These are phyloP conservation scores for Coecobrya sp. DNA, from an alignment of 2,888 invertebrate genomes.

Conservation along the genomic window DNA sequence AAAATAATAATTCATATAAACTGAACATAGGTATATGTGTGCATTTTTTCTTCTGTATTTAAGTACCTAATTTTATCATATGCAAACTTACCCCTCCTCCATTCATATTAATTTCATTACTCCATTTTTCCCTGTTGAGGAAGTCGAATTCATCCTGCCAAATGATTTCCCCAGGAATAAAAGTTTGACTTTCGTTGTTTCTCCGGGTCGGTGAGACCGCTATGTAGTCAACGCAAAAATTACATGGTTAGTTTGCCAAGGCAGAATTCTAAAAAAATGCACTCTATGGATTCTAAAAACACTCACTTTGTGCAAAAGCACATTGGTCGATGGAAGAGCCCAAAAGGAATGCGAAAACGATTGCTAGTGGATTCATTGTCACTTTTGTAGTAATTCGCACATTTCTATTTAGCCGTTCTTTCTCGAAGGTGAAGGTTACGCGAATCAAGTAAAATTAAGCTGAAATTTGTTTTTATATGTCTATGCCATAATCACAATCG, in stretches of 20 bases:
- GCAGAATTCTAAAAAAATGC: no score
- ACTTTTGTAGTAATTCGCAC: not conserved
- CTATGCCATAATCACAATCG: not conserved
- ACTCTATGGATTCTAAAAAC: no score
- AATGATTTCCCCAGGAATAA: constrained; percentile 83
- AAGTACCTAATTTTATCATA: not conserved
- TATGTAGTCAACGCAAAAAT: not conserved
- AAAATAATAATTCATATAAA: no score
- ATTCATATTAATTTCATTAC: constrained; percentile 83
- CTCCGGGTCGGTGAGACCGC: constrained; percentile 73
- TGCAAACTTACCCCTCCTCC: constrained; percentile 76
- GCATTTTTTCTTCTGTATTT: not conserved
- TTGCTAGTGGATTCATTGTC: constrained; percentile 35
- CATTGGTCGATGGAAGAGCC: not conserved
- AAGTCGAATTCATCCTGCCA: constrained; percentile 83
- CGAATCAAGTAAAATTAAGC: not conserved
- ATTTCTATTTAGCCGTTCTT: not conserved
- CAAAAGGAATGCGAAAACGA: constrained; percentile 40
- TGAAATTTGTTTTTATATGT: not conserved
- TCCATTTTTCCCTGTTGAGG: constrained; percentile 78
- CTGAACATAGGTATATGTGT: no score
- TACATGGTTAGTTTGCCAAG: not conserved
- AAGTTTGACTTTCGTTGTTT: constrained; percentile 67
- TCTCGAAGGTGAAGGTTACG: not conserved
- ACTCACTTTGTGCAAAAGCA: constrained; percentile 9